phyloP scores from a whole-genome alignment of 1,140 invertebrate species.

The Varroa destructor region DNA sequence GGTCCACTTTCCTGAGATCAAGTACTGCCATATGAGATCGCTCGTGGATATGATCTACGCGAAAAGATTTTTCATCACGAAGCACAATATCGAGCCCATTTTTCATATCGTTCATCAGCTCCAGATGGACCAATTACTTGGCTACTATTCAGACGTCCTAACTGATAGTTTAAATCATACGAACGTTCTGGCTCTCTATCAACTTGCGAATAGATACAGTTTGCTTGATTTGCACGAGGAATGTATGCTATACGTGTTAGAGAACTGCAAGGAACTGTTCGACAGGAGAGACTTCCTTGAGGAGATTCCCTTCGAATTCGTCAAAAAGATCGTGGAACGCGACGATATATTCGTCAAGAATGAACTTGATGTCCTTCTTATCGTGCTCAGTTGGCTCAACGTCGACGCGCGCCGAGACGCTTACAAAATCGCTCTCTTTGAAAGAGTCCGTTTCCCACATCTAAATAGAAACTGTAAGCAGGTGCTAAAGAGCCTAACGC shows the following conservation, averaged over 20 bases:
- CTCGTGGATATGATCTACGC: constrained; percentile 26
- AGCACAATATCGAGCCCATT: constrained; percentile 21
- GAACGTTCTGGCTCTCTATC: constrained; percentile 3
- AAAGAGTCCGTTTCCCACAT: constrained; percentile 20
- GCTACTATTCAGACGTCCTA: constrained; percentile 15
- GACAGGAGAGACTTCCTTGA: background rate
- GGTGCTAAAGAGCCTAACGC: constrained; percentile 9
- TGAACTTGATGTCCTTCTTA: constrained; percentile 6
- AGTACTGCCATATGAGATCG: background rate
- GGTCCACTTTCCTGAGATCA: constrained; percentile 5
- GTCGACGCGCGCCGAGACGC: background rate
- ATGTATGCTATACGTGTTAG: constrained; percentile 24
- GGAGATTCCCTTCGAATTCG: constrained; percentile 16
- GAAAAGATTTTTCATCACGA: background rate
- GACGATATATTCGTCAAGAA: constrained; percentile 25
- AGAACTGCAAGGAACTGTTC: constrained; percentile 20
- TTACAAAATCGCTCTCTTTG: constrained; percentile 2
- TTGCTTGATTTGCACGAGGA: background rate
- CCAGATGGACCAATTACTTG: constrained; percentile 18
- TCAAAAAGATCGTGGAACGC: background rate
- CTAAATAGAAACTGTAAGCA: constrained; percentile 17
- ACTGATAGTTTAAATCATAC: background rate
- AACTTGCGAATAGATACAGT: constrained; percentile 3
- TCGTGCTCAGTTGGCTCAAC: constrained; percentile 19
- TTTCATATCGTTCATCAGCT: constrained; percentile 18